These are phyloP conservation scores for Pipistrellus kuhlii DNA, from an alignment of 2,797 vertebrate species.

Conservation along the genomic window DNA sequence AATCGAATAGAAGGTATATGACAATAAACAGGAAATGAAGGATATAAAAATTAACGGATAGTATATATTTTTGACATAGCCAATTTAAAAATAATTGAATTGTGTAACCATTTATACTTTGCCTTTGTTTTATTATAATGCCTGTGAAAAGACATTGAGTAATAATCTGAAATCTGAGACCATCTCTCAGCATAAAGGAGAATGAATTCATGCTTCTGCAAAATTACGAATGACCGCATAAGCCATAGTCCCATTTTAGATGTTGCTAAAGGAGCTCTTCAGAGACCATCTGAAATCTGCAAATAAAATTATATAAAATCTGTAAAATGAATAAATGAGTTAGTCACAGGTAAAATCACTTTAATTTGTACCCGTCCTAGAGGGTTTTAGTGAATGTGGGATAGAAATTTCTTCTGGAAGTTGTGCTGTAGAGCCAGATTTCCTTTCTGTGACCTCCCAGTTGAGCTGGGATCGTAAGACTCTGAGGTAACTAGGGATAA, in stretches of 20 bases:
- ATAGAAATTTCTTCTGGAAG: neutral
- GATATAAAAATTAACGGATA: neutral
- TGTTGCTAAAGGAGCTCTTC: no score
- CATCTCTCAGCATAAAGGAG: neutral
- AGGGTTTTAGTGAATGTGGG: neutral
- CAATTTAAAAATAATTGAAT: conserved; percentile 14
- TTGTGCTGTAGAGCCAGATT: neutral
- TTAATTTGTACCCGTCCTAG: neutral
- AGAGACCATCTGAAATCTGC: neutral
- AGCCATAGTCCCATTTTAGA: no score
- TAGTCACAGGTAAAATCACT: conserved; percentile 4
- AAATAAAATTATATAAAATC: conserved; percentile 43
- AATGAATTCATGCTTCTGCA: neutral
- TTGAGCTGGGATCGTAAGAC: neutral
- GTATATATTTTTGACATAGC: neutral
- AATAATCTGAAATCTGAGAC: neutral
- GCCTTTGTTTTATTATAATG: conserved; percentile 4
- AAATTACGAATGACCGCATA: neutral
- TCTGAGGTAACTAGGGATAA: neutral
- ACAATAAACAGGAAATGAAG: neutral
- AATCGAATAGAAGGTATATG: neutral
- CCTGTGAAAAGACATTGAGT: neutral
- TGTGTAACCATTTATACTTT: neutral
- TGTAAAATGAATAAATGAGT: neutral
- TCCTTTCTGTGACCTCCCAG: neutral